Evolutionary conservation across 2,888 invertebrate species (phyloP).

Genomic region (Belgica antarctica): DNA sequence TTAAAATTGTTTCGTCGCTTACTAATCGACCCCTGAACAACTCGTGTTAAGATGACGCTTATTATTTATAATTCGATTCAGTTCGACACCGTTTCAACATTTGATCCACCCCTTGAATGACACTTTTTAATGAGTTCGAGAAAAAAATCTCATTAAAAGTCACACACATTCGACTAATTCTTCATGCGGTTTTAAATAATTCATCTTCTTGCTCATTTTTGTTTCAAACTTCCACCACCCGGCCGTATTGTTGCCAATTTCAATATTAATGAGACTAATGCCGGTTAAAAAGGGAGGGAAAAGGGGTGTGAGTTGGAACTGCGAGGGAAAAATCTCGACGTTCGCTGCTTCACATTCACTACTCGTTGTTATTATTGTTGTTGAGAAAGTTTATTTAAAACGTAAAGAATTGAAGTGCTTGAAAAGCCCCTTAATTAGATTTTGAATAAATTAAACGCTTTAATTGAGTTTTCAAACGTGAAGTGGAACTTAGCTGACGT

Average conservation of each 20-base stretch:
- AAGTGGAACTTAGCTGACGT: conserved; percentile 1
- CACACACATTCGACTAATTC: conserved; percentile 22
- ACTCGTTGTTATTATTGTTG: not conserved
- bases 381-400: conserved; percentile 10
- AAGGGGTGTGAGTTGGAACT: conserved; percentile 9
- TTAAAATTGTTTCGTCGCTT: too few species aligned
- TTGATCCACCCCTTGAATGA: conserved; percentile 7
- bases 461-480: conserved; percentile 23
- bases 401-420: conserved; percentile 18
- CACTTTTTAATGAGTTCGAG: not conserved
- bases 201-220: conserved; percentile 1
- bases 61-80: conserved; percentile 14
- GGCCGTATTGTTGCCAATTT: conserved; percentile 23
- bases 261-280: conserved; percentile 34
- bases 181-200: conserved; percentile 26
- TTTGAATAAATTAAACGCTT: conserved; percentile 32
- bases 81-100: conserved; percentile 5
- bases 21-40: too few species aligned
- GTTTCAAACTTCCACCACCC: not conserved
- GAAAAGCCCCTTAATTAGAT: conserved; percentile 32
- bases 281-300: not conserved
- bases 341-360: not conserved
- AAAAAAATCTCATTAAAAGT: conserved; percentile 16
- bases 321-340: not conserved
- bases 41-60: too few species aligned